phyloP scores from a whole-genome alignment of 2,888 invertebrate species.

The Rhogogaster chlorosoma region DNA sequence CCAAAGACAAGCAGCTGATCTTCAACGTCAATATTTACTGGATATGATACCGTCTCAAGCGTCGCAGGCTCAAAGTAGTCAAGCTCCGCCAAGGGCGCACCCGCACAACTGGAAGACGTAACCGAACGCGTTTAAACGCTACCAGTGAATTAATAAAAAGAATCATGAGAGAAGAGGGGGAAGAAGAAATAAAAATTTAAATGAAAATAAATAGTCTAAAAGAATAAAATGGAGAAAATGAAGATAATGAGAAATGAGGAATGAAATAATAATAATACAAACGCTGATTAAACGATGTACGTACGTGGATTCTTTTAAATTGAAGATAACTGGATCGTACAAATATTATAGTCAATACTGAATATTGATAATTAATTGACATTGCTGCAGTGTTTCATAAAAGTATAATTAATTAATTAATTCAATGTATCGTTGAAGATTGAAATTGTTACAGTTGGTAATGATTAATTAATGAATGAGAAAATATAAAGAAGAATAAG shows the following conservation, averaged over 20 bases:
- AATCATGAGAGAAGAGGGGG: background rate
- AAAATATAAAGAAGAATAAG: background rate
- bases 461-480: constrained; percentile 20
- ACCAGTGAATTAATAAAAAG: constrained; percentile 34
- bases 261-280: constrained; percentile 36
- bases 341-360: constrained; percentile 50
- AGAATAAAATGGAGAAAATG: constrained; percentile 30
- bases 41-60: constrained; percentile 93
- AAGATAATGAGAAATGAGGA: constrained; percentile 35
- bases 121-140: constrained; percentile 72
- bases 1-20: constrained; percentile 90
- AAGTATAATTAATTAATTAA: constrained; percentile 27
- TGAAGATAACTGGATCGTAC: constrained; percentile 48
- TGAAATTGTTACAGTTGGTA: constrained; percentile 24
- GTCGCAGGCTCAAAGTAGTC: constrained; percentile 77
- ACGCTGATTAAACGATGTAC: constrained; percentile 49
- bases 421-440: constrained; percentile 18
- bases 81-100: constrained; percentile 74
- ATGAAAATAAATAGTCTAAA: constrained; percentile 48
- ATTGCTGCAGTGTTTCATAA: constrained; percentile 42
- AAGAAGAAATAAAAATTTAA: background rate
- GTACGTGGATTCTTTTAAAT: constrained; percentile 49
- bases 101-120: constrained; percentile 83
- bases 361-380: constrained; percentile 49
- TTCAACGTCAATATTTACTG: constrained; percentile 96